Percentiles rank a stretch among this genome's conserved stretches.
phyloP scores from a whole-genome alignment of 2,888 invertebrate genomes.

The Clitarchus hookeri region DNA sequence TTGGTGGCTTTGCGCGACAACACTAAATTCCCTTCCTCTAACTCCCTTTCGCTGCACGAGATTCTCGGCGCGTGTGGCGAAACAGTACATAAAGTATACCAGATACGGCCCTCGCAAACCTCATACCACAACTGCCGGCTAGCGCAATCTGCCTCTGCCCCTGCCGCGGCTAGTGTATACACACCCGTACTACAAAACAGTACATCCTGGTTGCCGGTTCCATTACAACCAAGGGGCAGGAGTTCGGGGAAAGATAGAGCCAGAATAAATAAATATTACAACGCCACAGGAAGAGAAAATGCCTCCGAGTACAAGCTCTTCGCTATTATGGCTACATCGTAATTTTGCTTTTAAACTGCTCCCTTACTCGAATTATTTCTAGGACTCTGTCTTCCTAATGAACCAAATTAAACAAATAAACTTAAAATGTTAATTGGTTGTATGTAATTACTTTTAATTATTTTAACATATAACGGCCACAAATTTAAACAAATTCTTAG shows the following conservation, averaged over 20 bases:
- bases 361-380: neutral
- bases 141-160: neutral
- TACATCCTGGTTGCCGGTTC: neutral
- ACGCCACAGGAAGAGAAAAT: neutral
- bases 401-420: too few relatives aligned
- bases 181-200: neutral
- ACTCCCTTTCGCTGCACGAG: neutral
- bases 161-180: neutral
- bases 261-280: slow-evolving; percentile 7
- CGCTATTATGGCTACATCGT: neutral
- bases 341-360: neutral
- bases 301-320: slow-evolving; percentile 7
- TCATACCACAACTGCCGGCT: slow-evolving; percentile 3
- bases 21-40: neutral
- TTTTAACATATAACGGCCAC: too few relatives aligned
- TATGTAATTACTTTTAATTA: too few relatives aligned
- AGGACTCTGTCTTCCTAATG: too few relatives aligned
- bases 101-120: slow-evolving; percentile 4
- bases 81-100: slow-evolving; percentile 6
- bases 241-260: neutral
- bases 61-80: neutral
- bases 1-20: slow-evolving; percentile 14
- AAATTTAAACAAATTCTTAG: too few relatives aligned
- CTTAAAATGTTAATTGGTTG: too few relatives aligned
- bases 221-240: neutral